Evolutionary conservation across 2,888 invertebrate species (phyloP), one percentile per base, ranked within the genome.

Genomic region (Caenorhabditis sulstoni): DNA sequence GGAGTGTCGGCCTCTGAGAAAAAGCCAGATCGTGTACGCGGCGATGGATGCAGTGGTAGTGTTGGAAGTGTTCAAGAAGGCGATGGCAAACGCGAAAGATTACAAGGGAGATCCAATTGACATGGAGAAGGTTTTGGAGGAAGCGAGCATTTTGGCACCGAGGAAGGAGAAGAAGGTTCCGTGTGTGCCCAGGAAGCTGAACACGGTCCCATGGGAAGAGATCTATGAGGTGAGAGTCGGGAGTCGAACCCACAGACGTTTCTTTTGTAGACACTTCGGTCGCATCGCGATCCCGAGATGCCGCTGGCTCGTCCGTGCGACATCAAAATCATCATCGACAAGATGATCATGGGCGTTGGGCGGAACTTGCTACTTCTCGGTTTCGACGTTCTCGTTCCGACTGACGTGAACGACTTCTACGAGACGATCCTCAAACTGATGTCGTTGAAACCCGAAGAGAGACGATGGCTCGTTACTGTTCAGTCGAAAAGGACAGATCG

Each of bases 11-110:
- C 84, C 84, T 12, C 66, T 84, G 23, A 52, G 81, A 41, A 70
- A 44, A 14, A 47, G 47, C 12, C 84, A 84, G 55, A 57, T 80
- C 5, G 22, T 66, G 0, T 84, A 84, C 65, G 84, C 84, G 1
- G 81, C 82, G n/a, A 62, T 75, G 62, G 84, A 84, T 70, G 79
- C 82, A 11, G 73, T 74, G 8, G 58, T 76, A 0, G 76, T 84
- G 22, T 18, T 79, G 3, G 45, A 78, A 29, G 11, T 64, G 16
- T 73, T 73, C 20, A 1, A 49, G 35, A 64, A 58, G 47, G 14
- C 50, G 1, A 0, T 50, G 2, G 64, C 57, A 12, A 20, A 47
- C 14, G 41, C 20, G n/a, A 64, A 50, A 29, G 7, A 7, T 3
- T 29, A 29, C 29, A 23, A 1, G 22, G 29, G 12, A 23, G 14